Conservation (phyloP, 2,797 vertebrate species). For the Anas bernieri region DNA sequence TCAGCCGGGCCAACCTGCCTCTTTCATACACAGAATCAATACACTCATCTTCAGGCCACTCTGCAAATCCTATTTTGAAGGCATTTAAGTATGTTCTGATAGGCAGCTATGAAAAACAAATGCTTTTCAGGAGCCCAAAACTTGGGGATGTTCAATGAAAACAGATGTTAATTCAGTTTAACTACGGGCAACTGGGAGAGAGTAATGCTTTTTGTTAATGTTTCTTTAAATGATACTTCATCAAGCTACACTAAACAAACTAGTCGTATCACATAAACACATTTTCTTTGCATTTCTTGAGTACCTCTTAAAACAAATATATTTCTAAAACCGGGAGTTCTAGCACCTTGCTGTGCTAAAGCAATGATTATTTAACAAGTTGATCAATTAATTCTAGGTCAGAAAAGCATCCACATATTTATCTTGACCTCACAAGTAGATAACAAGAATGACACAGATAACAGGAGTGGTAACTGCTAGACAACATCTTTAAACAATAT, state of each 20-base stretch:
- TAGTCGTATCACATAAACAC: not conserved
- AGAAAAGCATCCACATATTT: not conserved
- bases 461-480: not conserved
- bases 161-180: not conserved
- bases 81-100: not conserved
- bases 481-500: not conserved
- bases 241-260: not conserved
- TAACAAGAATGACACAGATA: not conserved
- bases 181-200: not conserved
- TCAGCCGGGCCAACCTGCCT: not conserved
- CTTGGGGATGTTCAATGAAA: not conserved
- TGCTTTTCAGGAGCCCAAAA: not conserved
- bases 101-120: conserved; percentile 2
- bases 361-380: not conserved
- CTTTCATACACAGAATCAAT: not conserved
- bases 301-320: not conserved
- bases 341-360: not conserved
- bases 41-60: not conserved
- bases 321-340: not conserved
- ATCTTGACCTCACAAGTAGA: not conserved
- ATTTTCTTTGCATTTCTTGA: not conserved
- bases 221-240: not conserved
- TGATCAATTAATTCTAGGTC: not conserved
- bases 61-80: not conserved
- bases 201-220: not conserved